phyloP scores from a whole-genome alignment of 2,888 invertebrate genomes.

The Tigriopus californicus region DNA sequence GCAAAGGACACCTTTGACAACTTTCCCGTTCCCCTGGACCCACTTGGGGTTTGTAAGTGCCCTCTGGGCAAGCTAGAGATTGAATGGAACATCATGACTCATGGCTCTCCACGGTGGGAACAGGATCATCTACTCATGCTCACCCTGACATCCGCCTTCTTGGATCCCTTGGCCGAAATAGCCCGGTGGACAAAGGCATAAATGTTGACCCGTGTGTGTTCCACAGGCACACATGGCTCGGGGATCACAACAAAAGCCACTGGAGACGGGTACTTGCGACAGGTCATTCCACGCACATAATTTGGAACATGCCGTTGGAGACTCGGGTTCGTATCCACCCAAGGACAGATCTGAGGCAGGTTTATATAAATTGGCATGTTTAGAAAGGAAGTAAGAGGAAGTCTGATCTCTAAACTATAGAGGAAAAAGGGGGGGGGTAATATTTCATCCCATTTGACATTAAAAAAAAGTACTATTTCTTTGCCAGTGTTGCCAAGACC shows the following conservation, averaged over 20 bases:
- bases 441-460: too few species aligned
- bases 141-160: too few species aligned
- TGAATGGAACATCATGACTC: too few species aligned
- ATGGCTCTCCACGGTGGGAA: too few species aligned
- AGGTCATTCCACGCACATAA: too few species aligned
- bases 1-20: slow-evolving; percentile 40
- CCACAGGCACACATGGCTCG: slow-evolving; percentile 44
- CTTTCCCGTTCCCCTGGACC: slow-evolving; percentile 35
- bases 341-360: slow-evolving; percentile 40
- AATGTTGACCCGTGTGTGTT: slow-evolving; percentile 44
- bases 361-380: too few species aligned
- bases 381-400: too few species aligned
- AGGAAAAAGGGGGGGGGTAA: too few species aligned
- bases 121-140: too few species aligned
- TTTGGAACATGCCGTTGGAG: slow-evolving; percentile 32
- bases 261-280: slow-evolving; percentile 29
- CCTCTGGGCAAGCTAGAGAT: slow-evolving; percentile 40
- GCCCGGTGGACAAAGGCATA: slow-evolving; percentile 44
- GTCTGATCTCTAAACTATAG: too few species aligned
- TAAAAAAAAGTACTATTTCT: too few species aligned
- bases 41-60: slow-evolving; percentile 35
- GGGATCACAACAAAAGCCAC: slow-evolving; percentile 37
- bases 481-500: too few species aligned
- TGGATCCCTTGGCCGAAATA: slow-evolving; percentile 42
- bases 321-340: slow-evolving; percentile 38